Evolutionary conservation across 1,140 invertebrate genomes (phyloP).

Genomic region (Heliconius nattereri): DNA sequence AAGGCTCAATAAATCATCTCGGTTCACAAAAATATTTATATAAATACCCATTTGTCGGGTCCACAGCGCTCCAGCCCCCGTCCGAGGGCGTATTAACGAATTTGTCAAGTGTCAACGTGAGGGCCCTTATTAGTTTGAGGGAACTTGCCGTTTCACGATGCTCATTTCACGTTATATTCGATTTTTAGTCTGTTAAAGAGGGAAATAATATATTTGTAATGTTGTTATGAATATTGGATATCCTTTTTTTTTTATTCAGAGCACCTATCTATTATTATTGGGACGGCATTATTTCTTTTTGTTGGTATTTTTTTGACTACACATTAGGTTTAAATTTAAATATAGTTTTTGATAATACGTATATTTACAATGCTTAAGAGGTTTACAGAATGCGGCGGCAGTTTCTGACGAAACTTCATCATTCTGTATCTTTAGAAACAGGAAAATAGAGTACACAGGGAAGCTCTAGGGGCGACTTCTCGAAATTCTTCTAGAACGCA

Average conservation of each 20-base stretch:
- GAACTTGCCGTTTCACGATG: slow-evolving; percentile 32
- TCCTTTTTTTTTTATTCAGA: background rate
- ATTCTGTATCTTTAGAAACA: too few relatives aligned
- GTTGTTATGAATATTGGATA: background rate
- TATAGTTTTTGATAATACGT: too few relatives aligned
- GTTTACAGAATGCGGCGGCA: too few relatives aligned
- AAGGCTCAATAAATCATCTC: background rate
- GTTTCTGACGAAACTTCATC: too few relatives aligned
- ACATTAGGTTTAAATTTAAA: too few relatives aligned
- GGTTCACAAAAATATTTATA: slow-evolving; percentile 10
- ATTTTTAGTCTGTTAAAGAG: slow-evolving; percentile 7
- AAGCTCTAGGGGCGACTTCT: too few relatives aligned
- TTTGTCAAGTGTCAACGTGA: slow-evolving; percentile 73
- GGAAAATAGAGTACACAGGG: too few relatives aligned
- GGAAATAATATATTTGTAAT: background rate
- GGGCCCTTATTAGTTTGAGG: slow-evolving; percentile 65
- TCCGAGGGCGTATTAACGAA: slow-evolving; percentile 63
- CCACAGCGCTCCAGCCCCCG: slow-evolving; percentile 19
- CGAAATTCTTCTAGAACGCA: too few relatives aligned
- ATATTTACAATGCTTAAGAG: too few relatives aligned
- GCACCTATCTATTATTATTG: background rate
- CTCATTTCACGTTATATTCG: slow-evolving; percentile 27
- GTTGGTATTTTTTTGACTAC: too few relatives aligned
- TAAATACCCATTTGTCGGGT: background rate
- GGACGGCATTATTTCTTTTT: background rate